Percentiles rank a stretch among this genome's conserved stretches.
Conservation (phyloP, 2,888 invertebrate species). For the Rhodophaea formosa region DNA sequence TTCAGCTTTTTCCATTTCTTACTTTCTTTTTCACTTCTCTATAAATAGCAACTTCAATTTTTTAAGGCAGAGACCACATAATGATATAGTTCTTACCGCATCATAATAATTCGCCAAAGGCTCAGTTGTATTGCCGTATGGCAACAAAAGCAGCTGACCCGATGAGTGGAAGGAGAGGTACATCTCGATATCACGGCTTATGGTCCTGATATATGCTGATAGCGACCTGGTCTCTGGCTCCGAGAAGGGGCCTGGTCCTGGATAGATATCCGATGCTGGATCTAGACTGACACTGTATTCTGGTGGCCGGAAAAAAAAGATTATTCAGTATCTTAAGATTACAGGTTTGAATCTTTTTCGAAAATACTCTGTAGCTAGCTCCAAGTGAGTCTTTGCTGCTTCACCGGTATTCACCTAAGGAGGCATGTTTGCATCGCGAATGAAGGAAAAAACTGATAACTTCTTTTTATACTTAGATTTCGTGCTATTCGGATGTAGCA, state of each 20-base stretch:
- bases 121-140: constrained; percentile 84
- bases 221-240: constrained; percentile 83
- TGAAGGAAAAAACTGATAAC: no score
- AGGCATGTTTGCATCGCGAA: no score
- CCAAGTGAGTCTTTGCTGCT: no score
- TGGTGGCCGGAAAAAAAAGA: constrained; percentile 29
- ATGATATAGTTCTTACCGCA: constrained; percentile 60
- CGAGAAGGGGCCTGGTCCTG: constrained; percentile 85
- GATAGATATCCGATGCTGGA: constrained; percentile 83
- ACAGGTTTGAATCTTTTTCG: no score
- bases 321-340: not conserved
- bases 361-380: no score
- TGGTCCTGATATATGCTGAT: constrained; percentile 73
- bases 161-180: constrained; percentile 89
- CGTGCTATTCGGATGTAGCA: no score
- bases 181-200: constrained; percentile 75
- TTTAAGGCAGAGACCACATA: no score
- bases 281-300: constrained; percentile 78
- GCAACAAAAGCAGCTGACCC: constrained; percentile 85
- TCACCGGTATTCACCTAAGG: no score
- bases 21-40: no score
- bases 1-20: no score
- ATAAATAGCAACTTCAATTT: no score
- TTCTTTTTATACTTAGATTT: no score
- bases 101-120: constrained; percentile 82